Conservation (phyloP, 2,113 vertebrate genomes). For the Girardinichthys multiradiatus region DNA sequence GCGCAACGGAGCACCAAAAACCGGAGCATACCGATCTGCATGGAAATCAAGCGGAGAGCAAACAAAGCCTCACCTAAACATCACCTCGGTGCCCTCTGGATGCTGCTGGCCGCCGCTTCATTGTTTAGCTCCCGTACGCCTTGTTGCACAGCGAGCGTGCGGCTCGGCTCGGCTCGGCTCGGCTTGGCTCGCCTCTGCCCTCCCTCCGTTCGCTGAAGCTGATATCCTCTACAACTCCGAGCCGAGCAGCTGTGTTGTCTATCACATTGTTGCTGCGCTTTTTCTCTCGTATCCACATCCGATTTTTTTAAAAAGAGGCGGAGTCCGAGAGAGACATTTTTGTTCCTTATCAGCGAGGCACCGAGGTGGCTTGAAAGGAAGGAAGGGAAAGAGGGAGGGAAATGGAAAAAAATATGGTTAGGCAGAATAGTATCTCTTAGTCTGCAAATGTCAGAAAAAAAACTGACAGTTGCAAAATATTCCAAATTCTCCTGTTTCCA, state of each 20-base stretch:
- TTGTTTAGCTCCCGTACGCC: constrained; percentile 33
- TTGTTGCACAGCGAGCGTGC: constrained; percentile 33
- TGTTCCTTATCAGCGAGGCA: background rate
- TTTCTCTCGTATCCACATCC: constrained; percentile 50
- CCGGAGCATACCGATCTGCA: constrained; percentile 22
- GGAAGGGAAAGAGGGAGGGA: too few relatives aligned
- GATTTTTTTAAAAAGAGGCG: constrained; percentile 48
- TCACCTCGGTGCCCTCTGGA: constrained; percentile 46
- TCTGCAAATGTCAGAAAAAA: too few relatives aligned
- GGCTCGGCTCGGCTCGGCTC: constrained; percentile 32
- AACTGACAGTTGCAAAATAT: too few relatives aligned
- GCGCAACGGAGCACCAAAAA: constrained; percentile 8
- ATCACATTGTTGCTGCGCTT: constrained; percentile 70
- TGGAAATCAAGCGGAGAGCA: constrained; percentile 39
- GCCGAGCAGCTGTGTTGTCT: constrained; percentile 52
- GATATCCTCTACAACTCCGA: constrained; percentile 27
- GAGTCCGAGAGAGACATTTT: constrained; percentile 37
- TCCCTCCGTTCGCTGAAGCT: constrained; percentile 14
- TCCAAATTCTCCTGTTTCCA: too few relatives aligned
- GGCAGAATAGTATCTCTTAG: too few relatives aligned
- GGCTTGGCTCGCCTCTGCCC: constrained; percentile 32
- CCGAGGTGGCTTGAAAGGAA: background rate
- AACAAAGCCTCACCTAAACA: constrained; percentile 76
- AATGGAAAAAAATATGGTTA: too few relatives aligned
- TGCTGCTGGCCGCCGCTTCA: constrained; percentile 36